Evolutionary conservation across 2,797 vertebrate genomes (phyloP), one percentile per base, ranked within the genome.

Genomic region (Coracias cyanogaster): DNA sequence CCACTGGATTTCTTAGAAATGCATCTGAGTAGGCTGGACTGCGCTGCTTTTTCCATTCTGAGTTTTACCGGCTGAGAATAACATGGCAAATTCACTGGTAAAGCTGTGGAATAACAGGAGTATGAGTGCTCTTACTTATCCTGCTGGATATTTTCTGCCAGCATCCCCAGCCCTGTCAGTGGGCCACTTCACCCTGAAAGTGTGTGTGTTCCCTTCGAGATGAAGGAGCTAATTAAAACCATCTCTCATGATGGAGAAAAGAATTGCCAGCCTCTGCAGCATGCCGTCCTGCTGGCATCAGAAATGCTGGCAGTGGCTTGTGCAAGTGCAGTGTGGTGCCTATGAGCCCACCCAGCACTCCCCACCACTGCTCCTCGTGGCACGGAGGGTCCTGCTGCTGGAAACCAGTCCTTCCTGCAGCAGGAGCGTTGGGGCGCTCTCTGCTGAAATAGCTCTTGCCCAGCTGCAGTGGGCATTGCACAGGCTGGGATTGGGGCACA

Each of bases 371-470:
- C 64, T 49, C 14, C 37, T 24, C 14, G 0, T 28, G 4, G 5
- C 1, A 1, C 3, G 3, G 13, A 46, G 67, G 28, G 5, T 61
- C 39, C 69, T 33, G 80, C 48, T 71, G 72, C 77, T 86, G 76
- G 43, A 49, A 26, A 37, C 37, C 41, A 57, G 21, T 57, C 22
- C 41, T 74, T 29, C n/a, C 65, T 4, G 2, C 3, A 5, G 37
- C 1, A 2, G 51, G 15, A 46, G 7, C 12, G 6, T 15, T 0
- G 0, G n/a, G n/a, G 31, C 7, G 45, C 11, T 45, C 57, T 46
- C 46, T 71, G 66, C 66, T 3, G 13, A 37, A 28, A 12, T 3
- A 39, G 45, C 26, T 79, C 57, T 67, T 86, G 82, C 7, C 25
- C 73, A 26, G 46, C 58, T 54, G 64, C 48, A 6, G 15, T 51